Percentiles rank a stretch among this genome's conserved stretches.
Evolutionary conservation across 1,140 invertebrate genomes (phyloP).

Genomic region (Tetragnatha versicolor): DNA sequence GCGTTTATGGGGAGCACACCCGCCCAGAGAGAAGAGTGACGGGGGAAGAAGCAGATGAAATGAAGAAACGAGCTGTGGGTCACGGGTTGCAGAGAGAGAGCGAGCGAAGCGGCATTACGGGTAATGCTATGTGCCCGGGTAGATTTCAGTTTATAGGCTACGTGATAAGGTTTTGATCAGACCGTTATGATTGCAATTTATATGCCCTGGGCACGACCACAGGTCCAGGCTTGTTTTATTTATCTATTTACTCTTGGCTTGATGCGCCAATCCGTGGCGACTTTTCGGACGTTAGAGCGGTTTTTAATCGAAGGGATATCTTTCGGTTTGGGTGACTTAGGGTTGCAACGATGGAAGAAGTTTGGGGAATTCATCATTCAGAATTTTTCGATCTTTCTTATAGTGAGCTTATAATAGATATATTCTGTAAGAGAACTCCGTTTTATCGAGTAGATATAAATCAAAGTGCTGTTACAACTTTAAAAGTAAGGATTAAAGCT

Average conservation of each 20-base stretch:
- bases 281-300: background rate
- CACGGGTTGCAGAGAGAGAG: conserved; percentile 2
- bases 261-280: too few species aligned
- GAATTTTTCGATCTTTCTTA: too few species aligned
- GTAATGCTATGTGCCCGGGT: conserved; percentile 35
- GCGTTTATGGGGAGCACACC: conserved; percentile 23
- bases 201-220: conserved; percentile 32
- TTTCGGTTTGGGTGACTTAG: too few species aligned
- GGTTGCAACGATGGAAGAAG: too few species aligned
- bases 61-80: conserved; percentile 12
- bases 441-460: too few species aligned
- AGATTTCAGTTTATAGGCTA: conserved; percentile 50
- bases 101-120: background rate
- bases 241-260: conserved; percentile 31
- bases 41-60: background rate
- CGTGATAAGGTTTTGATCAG: conserved; percentile 49
- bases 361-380: too few species aligned
- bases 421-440: too few species aligned
- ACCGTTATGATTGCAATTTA: conserved; percentile 49
- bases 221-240: conserved; percentile 44
- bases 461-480: too few species aligned
- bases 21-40: too few species aligned
- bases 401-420: too few species aligned
- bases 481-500: too few species aligned
- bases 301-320: conserved; percentile 31